Base-by-base conservation (phyloP, 2,888 invertebrate genomes). In the Metacarcinus magister region DNA sequence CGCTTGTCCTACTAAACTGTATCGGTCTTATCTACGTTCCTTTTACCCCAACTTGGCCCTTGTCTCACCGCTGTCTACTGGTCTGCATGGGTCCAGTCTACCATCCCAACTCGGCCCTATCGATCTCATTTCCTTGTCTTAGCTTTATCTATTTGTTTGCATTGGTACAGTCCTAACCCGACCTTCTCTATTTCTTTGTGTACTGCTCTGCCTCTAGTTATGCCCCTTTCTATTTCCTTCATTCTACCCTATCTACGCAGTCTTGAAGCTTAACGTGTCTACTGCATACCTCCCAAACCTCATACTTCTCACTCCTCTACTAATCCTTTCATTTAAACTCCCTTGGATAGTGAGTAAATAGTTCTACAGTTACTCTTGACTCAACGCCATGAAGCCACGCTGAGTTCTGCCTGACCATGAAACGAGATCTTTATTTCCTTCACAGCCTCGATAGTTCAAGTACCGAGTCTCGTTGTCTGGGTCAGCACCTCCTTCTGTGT, bases 1-100 rank as follows among this genome's bases (percentile, higher is more conserved):
- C 87, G 39, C 32, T 39, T 87, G 87, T 87, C 87, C 87, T 32
- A 87, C 87, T 87, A 19, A 75, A 75, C 75, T 75, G n/a, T 75
- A 60, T 60, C 60, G 60, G 60, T 60, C 19, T 2, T 60, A 60
- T 60, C 19, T 60, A 60, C 60, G 60, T 60, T 23, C 19, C 60
- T 23, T 60, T 16, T 8, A 23, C 19, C 60, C 19, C 60, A 23
- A 19, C 19, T 19, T 23, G 60, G 16, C 16, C 60, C 0, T 23
- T 19, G 60, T 19, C 19, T 60, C 60, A 2, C 16, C 60, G 19
- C 60, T 60, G 23, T 60, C 19, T 60, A 16, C 60, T 16, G 1
- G 19, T 23, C 16, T 60, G 60, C 23, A 16, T 60, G 1, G 19
- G 60, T 2, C 8, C 0, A 19, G 60, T 60, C 19, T 60, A 16